Evolutionary conservation across 2,888 invertebrate species (phyloP).

Genomic region (Steinernema hermaphroditum): DNA sequence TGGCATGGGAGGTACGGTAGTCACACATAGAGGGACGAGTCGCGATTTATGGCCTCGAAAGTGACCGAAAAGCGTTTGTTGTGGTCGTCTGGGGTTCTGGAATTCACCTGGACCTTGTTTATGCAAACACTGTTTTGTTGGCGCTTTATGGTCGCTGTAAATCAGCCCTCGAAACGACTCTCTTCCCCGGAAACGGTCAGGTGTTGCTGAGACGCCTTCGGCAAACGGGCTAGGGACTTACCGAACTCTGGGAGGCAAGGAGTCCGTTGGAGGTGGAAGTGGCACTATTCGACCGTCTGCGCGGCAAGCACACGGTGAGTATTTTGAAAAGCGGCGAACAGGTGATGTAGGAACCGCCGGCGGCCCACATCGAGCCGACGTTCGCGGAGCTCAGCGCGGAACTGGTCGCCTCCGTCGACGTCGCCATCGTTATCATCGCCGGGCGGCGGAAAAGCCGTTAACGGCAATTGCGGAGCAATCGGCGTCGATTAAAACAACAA

Average conservation of each 20-base stretch:
- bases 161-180: too few species aligned
- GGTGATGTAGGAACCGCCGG: slow-evolving; percentile 32
- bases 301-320: slow-evolving; percentile 46
- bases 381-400: slow-evolving; percentile 20
- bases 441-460: neutral
- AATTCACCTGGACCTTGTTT: too few species aligned
- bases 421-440: slow-evolving; percentile 25
- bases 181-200: too few species aligned
- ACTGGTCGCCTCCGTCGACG: slow-evolving; percentile 4
- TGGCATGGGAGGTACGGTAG: too few species aligned
- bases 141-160: too few species aligned
- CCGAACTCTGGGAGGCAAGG: slow-evolving; percentile 11
- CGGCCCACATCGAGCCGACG: slow-evolving; percentile 28
- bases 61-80: too few species aligned
- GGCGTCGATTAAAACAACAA: neutral
- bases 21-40: too few species aligned
- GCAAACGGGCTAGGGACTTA: neutral
- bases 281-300: slow-evolving; percentile 25
- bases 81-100: too few species aligned
- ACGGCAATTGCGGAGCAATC: neutral
- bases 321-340: slow-evolving; percentile 43
- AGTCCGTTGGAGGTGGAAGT: slow-evolving; percentile 10
- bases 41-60: too few species aligned
- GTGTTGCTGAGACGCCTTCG: too few species aligned
- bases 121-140: too few species aligned